A percentile compares a stretch with the other conserved stretches of the same genome.
These are phyloP conservation scores for Dissostichus mawsoni DNA, from an alignment of 2,113 vertebrate genomes.

Conservation along the genomic window DNA sequence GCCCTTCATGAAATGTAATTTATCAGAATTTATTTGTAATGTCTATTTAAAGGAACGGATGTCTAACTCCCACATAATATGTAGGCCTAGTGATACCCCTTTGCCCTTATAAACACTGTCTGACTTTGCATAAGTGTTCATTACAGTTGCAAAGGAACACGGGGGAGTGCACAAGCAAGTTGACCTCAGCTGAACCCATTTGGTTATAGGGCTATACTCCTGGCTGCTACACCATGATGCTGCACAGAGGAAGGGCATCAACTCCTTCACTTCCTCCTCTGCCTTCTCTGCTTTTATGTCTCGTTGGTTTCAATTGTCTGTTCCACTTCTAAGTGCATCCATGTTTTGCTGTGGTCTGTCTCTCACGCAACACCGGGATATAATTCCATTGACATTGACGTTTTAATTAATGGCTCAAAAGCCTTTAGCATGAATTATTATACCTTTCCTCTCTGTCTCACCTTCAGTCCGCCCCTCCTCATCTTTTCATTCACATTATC, in stretches of 20 bases:
- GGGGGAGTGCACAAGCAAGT: background rate
- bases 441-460: conserved; percentile 35
- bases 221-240: conserved; percentile 28
- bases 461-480: conserved; percentile 13
- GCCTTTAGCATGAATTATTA: background rate
- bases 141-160: conserved; percentile 3
- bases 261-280: conserved; percentile 47
- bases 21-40: background rate
- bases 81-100: background rate
- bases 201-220: conserved; percentile 13
- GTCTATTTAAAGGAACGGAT: background rate
- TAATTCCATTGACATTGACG: background rate
- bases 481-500: conserved; percentile 34
- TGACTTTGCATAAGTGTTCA: conserved; percentile 1
- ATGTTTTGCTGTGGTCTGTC: conserved; percentile 66
- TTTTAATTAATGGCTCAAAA: conserved; percentile 1
- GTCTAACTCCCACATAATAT: background rate
- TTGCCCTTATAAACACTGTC: background rate
- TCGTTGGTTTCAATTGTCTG: conserved; percentile 53
- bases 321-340: conserved; percentile 38
- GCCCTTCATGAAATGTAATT: background rate
- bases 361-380: conserved; percentile 1
- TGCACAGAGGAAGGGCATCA: conserved; percentile 18
- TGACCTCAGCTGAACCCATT: conserved; percentile 71
- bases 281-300: conserved; percentile 28